These are phyloP conservation scores for Thomomys bottae DNA, from an alignment of 2,113 vertebrate genomes.

Conservation along the genomic window DNA sequence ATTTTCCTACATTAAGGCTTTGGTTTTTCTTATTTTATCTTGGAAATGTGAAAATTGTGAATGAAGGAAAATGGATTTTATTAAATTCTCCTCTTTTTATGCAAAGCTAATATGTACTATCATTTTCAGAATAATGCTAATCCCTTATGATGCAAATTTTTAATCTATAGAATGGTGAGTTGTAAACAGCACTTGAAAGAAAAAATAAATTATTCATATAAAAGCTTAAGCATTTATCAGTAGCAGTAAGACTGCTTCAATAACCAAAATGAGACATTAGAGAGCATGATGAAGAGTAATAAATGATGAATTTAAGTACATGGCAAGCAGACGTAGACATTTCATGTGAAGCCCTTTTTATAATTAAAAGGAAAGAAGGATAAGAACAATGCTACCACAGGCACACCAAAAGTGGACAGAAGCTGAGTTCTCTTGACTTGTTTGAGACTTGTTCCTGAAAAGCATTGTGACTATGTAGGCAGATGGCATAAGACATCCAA, in stretches of 20 bases:
- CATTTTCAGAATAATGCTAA: neutral
- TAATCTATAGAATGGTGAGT: neutral
- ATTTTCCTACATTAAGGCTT: neutral
- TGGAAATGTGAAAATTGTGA: neutral
- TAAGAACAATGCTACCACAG: neutral
- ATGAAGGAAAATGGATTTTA: neutral
- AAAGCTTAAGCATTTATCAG: neutral
- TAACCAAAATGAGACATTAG: conserved; percentile 2
- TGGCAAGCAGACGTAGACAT: no score
- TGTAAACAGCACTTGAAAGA: neutral
- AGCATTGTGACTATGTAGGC: no score
- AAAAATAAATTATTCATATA: neutral
- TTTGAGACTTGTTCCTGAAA: neutral
- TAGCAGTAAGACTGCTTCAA: neutral
- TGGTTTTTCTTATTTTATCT: neutral
- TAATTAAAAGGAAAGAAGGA: no score
- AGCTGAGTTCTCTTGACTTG: neutral
- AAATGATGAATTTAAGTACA: no score
- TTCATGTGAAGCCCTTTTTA: no score
- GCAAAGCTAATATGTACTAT: neutral
- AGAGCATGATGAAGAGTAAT: neutral
- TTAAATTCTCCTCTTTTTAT: neutral
- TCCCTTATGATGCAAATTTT: neutral
- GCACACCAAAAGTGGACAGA: neutral
- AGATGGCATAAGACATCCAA: no score